Percentiles rank a stretch among this genome's conserved stretches.
These are phyloP conservation scores for Pelmatolapia mariae DNA, from an alignment of 2,113 vertebrate genomes.

Conservation along the genomic window DNA sequence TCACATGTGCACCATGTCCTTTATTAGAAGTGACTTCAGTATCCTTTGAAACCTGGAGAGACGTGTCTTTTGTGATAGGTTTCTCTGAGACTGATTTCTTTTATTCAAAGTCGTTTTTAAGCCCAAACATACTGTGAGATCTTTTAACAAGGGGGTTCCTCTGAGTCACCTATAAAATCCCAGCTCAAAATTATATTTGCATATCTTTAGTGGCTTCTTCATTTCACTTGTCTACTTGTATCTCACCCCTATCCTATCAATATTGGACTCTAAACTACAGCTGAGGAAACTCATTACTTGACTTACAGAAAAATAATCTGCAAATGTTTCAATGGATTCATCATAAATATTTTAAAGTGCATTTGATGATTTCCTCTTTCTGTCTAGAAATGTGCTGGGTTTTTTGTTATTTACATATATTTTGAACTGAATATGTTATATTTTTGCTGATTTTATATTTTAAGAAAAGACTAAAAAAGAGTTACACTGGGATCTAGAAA, in stretches of 20 bases:
- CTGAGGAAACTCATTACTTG: neutral
- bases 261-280: neutral
- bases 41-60: neutral
- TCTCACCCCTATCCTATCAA: neutral
- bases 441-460: neutral
- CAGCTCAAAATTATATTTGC: neutral
- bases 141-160: neutral
- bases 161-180: neutral
- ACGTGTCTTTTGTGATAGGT: neutral
- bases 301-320: neutral
- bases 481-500: neutral
- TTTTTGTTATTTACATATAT: neutral
- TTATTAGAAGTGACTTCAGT: neutral
- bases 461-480: neutral
- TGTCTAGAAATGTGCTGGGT: neutral
- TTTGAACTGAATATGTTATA: neutral
- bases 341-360: neutral
- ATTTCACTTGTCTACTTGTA: neutral
- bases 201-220: neutral
- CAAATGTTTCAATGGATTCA: neutral
- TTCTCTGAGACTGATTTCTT: neutral
- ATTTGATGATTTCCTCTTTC: neutral
- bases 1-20: neutral
- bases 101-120: neutral
- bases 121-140: neutral